Evolutionary conservation across 2,888 invertebrate species (phyloP).

Genomic region (Oscheius myriophilus): DNA sequence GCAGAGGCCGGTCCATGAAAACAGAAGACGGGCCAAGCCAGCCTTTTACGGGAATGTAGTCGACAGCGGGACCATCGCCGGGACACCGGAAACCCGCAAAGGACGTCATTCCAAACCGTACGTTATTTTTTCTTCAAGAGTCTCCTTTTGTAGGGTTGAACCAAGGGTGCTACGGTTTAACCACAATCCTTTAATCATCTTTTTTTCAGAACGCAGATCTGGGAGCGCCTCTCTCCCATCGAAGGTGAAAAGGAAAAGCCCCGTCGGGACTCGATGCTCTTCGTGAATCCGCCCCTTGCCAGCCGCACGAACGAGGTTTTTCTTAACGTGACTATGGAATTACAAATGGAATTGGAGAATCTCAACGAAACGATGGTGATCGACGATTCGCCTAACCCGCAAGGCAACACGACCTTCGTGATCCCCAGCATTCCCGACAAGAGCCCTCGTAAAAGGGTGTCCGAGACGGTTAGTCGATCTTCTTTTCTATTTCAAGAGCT

Average conservation of each 20-base stretch:
- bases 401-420: not conserved
- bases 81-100: not conserved
- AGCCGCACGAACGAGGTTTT: no score
- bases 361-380: not conserved
- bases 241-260: not conserved
- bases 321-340: no score
- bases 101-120: no score
- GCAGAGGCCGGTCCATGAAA: slow-evolving; percentile 1
- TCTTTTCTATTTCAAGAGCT: no score
- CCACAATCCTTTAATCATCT: not conserved
- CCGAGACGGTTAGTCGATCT: not conserved
- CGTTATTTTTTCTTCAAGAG: no score
- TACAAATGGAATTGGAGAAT: no score
- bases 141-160: not conserved
- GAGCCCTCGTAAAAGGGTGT: not conserved
- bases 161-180: not conserved
- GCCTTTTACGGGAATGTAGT: slow-evolving; percentile 7
- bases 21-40: slow-evolving; percentile 11
- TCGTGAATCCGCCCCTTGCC: not conserved
- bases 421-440: not conserved
- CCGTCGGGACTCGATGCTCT: not conserved
- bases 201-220: not conserved
- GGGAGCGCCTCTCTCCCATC: not conserved
- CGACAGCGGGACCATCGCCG: not conserved
- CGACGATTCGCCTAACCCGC: not conserved